A percentile compares a stretch with the other conserved stretches of the same genome.
Evolutionary conservation across 2,797 vertebrate genomes (phyloP).

Genomic region (Hemitrygon akajei): DNA sequence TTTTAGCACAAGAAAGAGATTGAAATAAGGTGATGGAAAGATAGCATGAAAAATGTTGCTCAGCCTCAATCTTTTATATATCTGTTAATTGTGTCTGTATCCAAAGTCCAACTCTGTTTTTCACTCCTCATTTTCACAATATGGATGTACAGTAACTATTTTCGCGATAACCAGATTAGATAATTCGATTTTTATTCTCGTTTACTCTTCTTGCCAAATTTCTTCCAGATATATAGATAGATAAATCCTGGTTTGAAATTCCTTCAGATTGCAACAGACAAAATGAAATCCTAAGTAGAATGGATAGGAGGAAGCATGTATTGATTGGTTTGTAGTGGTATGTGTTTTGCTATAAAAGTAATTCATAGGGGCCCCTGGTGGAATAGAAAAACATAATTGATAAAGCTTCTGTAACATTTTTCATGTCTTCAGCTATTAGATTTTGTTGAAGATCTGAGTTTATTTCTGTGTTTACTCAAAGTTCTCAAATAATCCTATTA

Average conservation of each 20-base stretch:
- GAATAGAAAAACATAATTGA: background rate
- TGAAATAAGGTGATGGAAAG: background rate
- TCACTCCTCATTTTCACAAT: background rate
- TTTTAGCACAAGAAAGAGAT: background rate
- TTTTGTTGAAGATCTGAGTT: background rate
- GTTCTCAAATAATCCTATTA: background rate
- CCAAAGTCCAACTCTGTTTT: background rate
- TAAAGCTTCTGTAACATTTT: background rate
- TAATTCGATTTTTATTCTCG: background rate
- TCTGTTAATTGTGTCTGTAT: background rate
- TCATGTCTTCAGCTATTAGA: background rate
- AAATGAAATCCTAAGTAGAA: conserved; percentile 2
- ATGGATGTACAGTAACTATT: background rate
- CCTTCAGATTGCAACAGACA: background rate
- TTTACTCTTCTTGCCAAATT: background rate
- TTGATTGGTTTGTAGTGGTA: background rate
- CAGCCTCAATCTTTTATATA: background rate
- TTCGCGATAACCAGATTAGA: background rate
- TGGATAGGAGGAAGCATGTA: background rate
- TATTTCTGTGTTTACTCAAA: background rate
- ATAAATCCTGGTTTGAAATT: background rate
- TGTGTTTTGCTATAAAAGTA: background rate
- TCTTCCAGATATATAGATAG: background rate
- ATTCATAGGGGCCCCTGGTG: background rate
- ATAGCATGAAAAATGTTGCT: background rate